phyloP scores from a whole-genome alignment of 2,113 vertebrate genomes.

The Cyprinodon brontotheroides region DNA sequence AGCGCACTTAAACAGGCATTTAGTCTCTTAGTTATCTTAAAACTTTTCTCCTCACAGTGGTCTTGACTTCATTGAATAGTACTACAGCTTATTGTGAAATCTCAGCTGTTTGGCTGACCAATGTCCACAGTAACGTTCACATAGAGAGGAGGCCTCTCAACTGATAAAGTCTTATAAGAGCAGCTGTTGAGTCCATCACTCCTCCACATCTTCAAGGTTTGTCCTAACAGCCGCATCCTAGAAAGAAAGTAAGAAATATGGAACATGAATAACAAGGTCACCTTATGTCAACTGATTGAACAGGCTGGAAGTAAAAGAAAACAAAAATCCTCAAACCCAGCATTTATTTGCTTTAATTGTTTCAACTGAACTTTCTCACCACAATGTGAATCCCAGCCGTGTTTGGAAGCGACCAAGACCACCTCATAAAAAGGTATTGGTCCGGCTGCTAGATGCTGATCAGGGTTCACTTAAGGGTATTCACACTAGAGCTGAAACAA shows the following conservation, averaged over 20 bases:
- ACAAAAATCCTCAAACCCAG: too few species aligned
- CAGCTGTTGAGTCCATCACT: constrained; percentile 91
- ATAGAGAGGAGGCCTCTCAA: constrained; percentile 85
- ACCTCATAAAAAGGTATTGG: too few species aligned
- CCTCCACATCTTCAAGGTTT: constrained; percentile 83
- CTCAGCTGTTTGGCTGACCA: constrained; percentile 67
- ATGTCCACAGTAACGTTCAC: constrained; percentile 92
- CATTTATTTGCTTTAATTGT: too few species aligned
- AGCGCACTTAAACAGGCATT: constrained; percentile 21
- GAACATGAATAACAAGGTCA: not conserved
- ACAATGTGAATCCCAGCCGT: too few species aligned
- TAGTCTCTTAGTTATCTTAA: constrained; percentile 10
- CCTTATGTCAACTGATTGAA: not conserved
- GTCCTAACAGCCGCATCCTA: constrained; percentile 89
- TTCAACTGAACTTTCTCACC: too few species aligned
- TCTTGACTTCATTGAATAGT: constrained; percentile 8
- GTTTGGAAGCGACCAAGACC: too few species aligned
- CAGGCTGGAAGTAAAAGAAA: not conserved
- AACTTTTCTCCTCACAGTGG: constrained; percentile 7
- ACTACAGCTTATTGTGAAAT: constrained; percentile 3
- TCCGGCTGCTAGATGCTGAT: too few species aligned
- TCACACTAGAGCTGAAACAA: too few species aligned
- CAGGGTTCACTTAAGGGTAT: too few species aligned
- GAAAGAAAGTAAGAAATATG: not conserved
- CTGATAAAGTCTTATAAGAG: constrained; percentile 84